Evolutionary conservation across 2,113 vertebrate genomes (phyloP).

Genomic region (mouse (Mus musculus)): GRCm39 chr2:144611501-144612000

Average conservation of each 20-base stretch:
- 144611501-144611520: background rate
- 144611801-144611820: background rate
- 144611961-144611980: background rate
- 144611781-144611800: background rate
- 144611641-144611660: background rate
- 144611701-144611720: background rate
- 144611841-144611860: background rate
- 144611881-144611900: background rate
- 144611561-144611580: conserved; percentile 1
- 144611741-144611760: background rate
- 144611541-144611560: background rate
- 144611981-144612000: background rate
- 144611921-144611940: background rate
- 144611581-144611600: background rate
- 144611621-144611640: conserved; percentile 23
- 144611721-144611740: background rate
- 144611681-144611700: background rate
- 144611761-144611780: background rate
- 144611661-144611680: background rate
- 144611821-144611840: background rate
- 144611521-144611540: conserved; percentile 17
- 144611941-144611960: background rate
- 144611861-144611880: conserved; percentile 35
- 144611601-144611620: background rate
- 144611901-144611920: background rate